Base-by-base conservation (phyloP, 2,888 invertebrate genomes). In the Spisula solida region DNA sequence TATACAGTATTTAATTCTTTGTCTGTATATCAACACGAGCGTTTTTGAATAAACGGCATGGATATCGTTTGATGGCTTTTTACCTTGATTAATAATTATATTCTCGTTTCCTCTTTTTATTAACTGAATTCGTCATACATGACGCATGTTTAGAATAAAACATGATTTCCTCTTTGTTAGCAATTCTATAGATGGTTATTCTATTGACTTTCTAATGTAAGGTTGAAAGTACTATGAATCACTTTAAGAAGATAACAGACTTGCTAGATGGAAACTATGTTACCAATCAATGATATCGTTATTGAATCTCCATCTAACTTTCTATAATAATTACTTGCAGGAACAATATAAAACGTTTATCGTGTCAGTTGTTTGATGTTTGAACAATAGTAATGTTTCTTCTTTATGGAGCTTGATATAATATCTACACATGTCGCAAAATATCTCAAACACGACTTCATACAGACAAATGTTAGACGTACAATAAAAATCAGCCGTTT, bases 321-420 rank as follows among this genome's bases (percentile, higher is more conserved):
- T 75, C 4, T 31, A 41, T 41, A 12, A 34, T 34, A 31, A 75
- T 70, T 29, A 70, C 70, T 31, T 31, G 31, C 34, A 75, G 75
- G 75, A 75, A 75, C 75, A 75, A 75, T 34, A 31, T 75, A 31
- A 75, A 75, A 25, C 34, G 25, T 75, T 31, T 75, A 75, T 75
- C 16, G 34, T 25, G 75, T 34, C 31, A 75, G 75, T 31, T 31
- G 31, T 31, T 75, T 75, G 31, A 75, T 75, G 75, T 31, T 18
- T 16, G 29, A 34, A 75, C 75, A 75, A 34, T 34, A 34, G 20
- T 34, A 75, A 51, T 51, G 4, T 51, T 5, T 51, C 60, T 25
- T 66, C 25, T n/a, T 66, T 66, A 66, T 25, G 8, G 4, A 25
- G 4, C 60, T n/a, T 66, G 25, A 66, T 25, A 25, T n/a, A 14